Evolutionary conservation across 2,113 vertebrate genomes (phyloP).

Genomic region (Nesoenas mayeri): DNA sequence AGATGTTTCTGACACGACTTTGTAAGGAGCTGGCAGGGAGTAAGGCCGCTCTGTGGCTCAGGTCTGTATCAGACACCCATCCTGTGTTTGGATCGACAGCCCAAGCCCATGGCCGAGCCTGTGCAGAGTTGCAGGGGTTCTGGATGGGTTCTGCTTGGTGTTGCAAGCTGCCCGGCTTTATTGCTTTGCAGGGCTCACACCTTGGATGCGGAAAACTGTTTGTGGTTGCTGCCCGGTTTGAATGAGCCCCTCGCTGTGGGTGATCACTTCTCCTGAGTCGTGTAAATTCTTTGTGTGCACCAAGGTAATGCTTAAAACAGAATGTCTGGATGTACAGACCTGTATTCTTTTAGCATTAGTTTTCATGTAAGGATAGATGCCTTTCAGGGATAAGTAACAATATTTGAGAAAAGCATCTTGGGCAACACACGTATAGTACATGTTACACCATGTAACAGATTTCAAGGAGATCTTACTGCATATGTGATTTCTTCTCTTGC

Average conservation of each 20-base stretch:
- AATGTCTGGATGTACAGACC: background rate
- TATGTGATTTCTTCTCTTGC: background rate
- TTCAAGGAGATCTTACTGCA: background rate
- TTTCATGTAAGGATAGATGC: background rate
- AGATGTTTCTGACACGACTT: background rate
- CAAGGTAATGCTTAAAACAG: background rate
- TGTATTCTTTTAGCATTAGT: background rate
- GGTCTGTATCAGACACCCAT: accelerated
- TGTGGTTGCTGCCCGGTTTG: background rate
- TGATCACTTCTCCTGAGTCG: background rate
- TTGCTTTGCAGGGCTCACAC: background rate
- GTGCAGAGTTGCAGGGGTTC: background rate
- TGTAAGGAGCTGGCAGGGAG: background rate
- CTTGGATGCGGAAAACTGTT: background rate
- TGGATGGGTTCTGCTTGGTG: background rate
- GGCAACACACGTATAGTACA: accelerated
- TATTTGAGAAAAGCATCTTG: background rate
- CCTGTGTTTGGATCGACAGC: background rate
- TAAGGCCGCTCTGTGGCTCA: background rate
- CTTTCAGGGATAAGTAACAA: background rate
- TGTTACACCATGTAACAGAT: accelerated
- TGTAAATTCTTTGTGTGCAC: background rate
- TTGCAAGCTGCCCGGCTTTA: accelerated
- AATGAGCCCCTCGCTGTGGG: background rate
- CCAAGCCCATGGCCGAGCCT: background rate